A percentile compares a stretch with the other conserved stretches of the same genome.
Evolutionary conservation across 1,140 invertebrate genomes (phyloP).

Genomic region (Papilio dardanus): DNA sequence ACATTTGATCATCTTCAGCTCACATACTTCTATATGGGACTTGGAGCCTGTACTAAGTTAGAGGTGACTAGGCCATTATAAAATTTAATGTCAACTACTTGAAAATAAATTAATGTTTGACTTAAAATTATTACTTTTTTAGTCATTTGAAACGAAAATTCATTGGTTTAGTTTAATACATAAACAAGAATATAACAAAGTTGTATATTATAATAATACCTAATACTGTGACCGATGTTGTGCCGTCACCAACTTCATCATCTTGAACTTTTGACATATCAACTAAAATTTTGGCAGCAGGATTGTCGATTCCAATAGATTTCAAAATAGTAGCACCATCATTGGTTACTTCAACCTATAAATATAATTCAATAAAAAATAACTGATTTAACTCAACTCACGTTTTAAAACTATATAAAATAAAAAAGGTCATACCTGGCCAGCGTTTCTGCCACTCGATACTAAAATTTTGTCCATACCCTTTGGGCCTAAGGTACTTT

Average conservation of each 20-base stretch:
- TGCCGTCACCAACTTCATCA: constrained; percentile 99
- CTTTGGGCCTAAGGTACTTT: constrained; percentile 99
- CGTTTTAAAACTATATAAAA: background rate
- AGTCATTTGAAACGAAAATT: too few relatives aligned
- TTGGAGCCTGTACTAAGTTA: too few relatives aligned
- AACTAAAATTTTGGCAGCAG: constrained; percentile 98
- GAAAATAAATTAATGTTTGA: too few relatives aligned
- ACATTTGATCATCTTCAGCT: too few relatives aligned
- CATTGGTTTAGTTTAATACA: too few relatives aligned
- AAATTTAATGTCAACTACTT: too few relatives aligned
- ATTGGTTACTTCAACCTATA: constrained; percentile 94
- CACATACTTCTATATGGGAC: too few relatives aligned
- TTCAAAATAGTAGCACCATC: too few relatives aligned
- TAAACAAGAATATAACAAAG: too few relatives aligned
- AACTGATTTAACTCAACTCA: background rate
- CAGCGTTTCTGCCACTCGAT: constrained; percentile 90
- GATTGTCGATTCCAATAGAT: constrained; percentile 98
- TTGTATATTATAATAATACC: constrained; percentile 76
- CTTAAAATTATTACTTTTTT: too few relatives aligned
- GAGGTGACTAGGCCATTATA: too few relatives aligned
- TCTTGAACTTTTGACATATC: constrained; percentile 99
- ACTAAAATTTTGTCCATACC: constrained; percentile 99
- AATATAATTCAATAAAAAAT: constrained; percentile 36
- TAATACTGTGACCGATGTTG: constrained; percentile 98
- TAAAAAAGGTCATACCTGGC: constrained; percentile 75